Evolutionary conservation across 2,797 vertebrate genomes (phyloP), one percentile per base, ranked within the genome.

Genomic region (Oophaga sylvatica): DNA sequence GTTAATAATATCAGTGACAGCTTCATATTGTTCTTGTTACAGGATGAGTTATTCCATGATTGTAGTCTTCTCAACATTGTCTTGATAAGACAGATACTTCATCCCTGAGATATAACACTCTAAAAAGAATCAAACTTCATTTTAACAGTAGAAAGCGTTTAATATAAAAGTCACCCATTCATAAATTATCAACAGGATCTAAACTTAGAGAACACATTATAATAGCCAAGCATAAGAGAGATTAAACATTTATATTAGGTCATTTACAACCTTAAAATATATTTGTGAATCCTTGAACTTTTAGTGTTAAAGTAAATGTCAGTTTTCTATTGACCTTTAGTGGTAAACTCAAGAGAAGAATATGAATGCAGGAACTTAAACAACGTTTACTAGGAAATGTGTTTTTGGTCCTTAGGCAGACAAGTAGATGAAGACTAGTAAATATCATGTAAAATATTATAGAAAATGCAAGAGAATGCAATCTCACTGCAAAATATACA

Each of bases 241-340:
- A 84, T 84, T 62, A 84, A 84, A 79, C 76, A 79, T 88, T 88
- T 80, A 88, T 71, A 75, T 60, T 48, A 68, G 73, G 62, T 70
- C 71, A 70, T 87, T 87, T 19, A 70, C 31, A 45, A 22, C 65
- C 53, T 70, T 19, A 19, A 70, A 65, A 59, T 56, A 79, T 79
- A 31, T 79, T 22, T 53, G 56, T 62, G 78, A 88, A 88, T 63
- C 81, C 48, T 79, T 80, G 65, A 79, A 79, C 63, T n/a, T 45
- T 79, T 71, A 87, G 57, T 5, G 83, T 67, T 60, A 35, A 83
- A 65, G 63, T 70, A 87, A 87, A 87, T 87, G 81, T 79, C 81
- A 84, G 76, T 48, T 79, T 56, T 45, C 26, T n/a, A 26, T 45
- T 88, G 75, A 84, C 65, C 75, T 84, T 88, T 77, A 26, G 31